phyloP scores from a whole-genome alignment of 2,888 invertebrate species.

The Abrostola triplasia region DNA sequence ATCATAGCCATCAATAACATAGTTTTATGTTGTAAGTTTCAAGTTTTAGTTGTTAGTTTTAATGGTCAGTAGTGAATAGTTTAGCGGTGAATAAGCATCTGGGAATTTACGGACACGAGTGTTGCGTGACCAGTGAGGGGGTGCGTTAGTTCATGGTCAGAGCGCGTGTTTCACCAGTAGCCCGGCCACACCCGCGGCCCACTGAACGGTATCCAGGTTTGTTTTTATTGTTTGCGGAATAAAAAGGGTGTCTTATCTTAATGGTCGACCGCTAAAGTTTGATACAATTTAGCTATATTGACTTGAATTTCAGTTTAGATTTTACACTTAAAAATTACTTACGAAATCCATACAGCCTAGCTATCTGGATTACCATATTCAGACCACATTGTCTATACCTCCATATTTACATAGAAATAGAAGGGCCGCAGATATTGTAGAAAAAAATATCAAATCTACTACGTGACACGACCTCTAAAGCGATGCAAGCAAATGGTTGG shows the following conservation, averaged over 20 bases:
- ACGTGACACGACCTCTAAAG: constrained; percentile 50
- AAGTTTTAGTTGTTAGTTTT: constrained; percentile 22
- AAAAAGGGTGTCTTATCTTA: constrained; percentile 32
- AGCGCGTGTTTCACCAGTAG: constrained; percentile 40
- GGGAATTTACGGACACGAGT: constrained; percentile 46
- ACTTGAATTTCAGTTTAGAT: constrained; percentile 8
- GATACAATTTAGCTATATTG: constrained; percentile 5
- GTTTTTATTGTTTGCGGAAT: constrained; percentile 36
- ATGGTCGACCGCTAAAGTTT: constrained; percentile 35
- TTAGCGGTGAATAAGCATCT: constrained; percentile 44
- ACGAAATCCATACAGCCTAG: neutral
- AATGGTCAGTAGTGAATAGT: constrained; percentile 22
- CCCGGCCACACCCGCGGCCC: constrained; percentile 52
- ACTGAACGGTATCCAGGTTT: constrained; percentile 33
- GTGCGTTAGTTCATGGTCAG: constrained; percentile 64
- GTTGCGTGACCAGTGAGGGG: constrained; percentile 60
- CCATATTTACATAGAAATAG: constrained; percentile 57
- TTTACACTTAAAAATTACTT: neutral
- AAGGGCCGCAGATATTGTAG: constrained; percentile 28
- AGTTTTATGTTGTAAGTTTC: constrained; percentile 22
- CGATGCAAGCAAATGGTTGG: constrained; percentile 41
- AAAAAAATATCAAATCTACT: constrained; percentile 54
- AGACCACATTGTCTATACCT: neutral
- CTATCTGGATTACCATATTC: neutral
- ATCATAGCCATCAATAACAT: constrained; percentile 38